Base-by-base conservation (phyloP, 2,113 vertebrate species). In the Gasterosteus nipponicus region DNA sequence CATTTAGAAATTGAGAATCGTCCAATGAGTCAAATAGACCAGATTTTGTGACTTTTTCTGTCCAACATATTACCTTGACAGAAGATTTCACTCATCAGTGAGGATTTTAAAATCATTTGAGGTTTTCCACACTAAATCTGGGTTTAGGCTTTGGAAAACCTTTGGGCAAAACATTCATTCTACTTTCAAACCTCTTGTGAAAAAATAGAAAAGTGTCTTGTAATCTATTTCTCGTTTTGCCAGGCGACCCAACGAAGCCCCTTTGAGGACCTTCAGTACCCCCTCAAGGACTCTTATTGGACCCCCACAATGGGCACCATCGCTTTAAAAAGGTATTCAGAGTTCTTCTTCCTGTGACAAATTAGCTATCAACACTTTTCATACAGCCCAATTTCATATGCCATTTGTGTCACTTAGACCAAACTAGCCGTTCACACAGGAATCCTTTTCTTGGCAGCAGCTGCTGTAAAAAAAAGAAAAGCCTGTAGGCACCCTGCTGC, bases 341-440 rank as follows among this genome's bases (percentile, higher is more conserved):
- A 60, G 10, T 77, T 78, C 29, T 68, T 77, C 75, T 81, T 84
- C 77, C 78, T 76, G 64, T 61, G 66, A 77, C 76, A 84, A 86
- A 89, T 85, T 59, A 88, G 81, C 80, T 67, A 57, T 2, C 60
- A 62, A 78, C 80, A 86, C 85, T 78, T 87, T 87, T 59, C 78
- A 78, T 78, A 42, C 69, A 58, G 75, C 41, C 85, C 83, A 86
- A 80, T 86, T 89, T 83, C 79, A 90, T 86, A 77, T 56, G 66
- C 78, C 81, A 84, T 90, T 89, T 89, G 80, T 77, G 88, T 87
- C 84, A 86, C 81, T 90, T 79, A 83, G 80, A 73, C 73, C 76
- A 71, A 85, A 85, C 82, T 75, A 67, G 70, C 84, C 82, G 78
- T 78, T 78, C 81, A 79, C 74, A 69, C 39, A 26, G n/a, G 44